Conservation (phyloP, 2,113 vertebrate species). For the Maccullochella peelii region DNA sequence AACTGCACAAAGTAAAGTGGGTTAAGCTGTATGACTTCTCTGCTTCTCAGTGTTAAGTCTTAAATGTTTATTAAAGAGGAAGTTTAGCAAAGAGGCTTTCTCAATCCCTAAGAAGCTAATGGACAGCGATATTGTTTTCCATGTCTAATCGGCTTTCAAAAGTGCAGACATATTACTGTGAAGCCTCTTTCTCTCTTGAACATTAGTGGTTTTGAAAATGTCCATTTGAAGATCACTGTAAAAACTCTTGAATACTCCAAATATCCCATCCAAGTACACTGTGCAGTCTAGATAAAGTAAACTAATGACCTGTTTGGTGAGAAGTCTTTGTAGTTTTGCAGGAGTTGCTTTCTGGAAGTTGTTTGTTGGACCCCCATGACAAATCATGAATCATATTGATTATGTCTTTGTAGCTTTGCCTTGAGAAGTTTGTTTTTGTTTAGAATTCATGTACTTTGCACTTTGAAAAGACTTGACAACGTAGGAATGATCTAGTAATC, state of each 20-base stretch:
- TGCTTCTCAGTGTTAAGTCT: slow-evolving; percentile 62
- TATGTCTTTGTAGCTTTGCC: not conserved
- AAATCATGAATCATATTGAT: not conserved
- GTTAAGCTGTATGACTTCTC: slow-evolving; percentile 63
- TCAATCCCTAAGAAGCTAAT: slow-evolving; percentile 67
- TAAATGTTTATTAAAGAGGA: slow-evolving; percentile 80
- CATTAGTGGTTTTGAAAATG: slow-evolving; percentile 13
- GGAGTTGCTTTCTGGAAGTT: not conserved
- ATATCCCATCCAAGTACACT: not conserved
- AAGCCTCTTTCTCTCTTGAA: slow-evolving; percentile 10
- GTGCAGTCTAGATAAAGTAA: not conserved
- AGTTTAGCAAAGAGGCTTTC: slow-evolving; percentile 80
- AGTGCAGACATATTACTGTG: not conserved
- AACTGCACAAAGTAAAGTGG: slow-evolving; percentile 43
- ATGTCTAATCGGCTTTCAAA: slow-evolving; percentile 69
- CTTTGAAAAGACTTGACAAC: slow-evolving; percentile 33
- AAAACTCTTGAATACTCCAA: not conserved
- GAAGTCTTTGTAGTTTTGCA: not conserved
- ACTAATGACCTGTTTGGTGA: not conserved
- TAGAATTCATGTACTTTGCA: slow-evolving; percentile 5
- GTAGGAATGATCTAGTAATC: no score
- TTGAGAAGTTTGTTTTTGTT: not conserved
- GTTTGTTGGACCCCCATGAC: not conserved
- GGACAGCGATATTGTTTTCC: slow-evolving; percentile 65
- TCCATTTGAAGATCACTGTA: not conserved